Evolutionary conservation across 2,113 vertebrate genomes (phyloP).

Genomic region (Perca flavescens): DNA sequence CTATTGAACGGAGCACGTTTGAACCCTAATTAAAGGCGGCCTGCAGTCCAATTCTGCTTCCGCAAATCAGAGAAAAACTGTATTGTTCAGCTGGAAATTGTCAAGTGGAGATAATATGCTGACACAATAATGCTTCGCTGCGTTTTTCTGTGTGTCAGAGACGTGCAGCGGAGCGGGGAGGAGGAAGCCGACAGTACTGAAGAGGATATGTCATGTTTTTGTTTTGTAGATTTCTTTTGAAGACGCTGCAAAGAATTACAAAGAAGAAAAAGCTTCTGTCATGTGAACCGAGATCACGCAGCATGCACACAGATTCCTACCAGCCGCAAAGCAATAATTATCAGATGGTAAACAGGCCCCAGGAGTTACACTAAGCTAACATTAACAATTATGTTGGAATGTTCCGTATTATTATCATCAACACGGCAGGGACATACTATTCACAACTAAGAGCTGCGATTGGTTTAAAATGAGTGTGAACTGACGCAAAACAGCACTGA

Average conservation of each 20-base stretch:
- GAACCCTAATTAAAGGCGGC: constrained; percentile 5
- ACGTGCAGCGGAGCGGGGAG: neutral
- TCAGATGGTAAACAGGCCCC: neutral
- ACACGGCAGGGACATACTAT: neutral
- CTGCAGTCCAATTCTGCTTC: neutral
- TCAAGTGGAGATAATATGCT: constrained; percentile 46
- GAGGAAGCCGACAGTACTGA: neutral
- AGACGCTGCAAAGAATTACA: constrained; percentile 1
- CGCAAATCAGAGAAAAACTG: neutral
- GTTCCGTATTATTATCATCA: neutral
- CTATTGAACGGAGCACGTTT: neutral
- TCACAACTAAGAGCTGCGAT: neutral
- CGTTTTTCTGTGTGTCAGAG: constrained; percentile 35
- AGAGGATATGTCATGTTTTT: constrained; percentile 3
- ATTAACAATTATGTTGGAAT: neutral
- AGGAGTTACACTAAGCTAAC: constrained; percentile 3
- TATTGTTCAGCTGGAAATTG: constrained; percentile 41
- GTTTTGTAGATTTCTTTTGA: constrained; percentile 17
- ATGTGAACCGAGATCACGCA: neutral
- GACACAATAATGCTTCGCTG: constrained; percentile 46
- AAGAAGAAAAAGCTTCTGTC: neutral
- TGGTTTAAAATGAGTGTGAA: neutral
- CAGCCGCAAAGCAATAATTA: constrained; percentile 30
- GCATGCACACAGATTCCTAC: neutral
- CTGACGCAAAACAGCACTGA: neutral